Base-by-base conservation (phyloP, 2,113 vertebrate genomes). In the Speoplatyrhinus poulsoni region DNA sequence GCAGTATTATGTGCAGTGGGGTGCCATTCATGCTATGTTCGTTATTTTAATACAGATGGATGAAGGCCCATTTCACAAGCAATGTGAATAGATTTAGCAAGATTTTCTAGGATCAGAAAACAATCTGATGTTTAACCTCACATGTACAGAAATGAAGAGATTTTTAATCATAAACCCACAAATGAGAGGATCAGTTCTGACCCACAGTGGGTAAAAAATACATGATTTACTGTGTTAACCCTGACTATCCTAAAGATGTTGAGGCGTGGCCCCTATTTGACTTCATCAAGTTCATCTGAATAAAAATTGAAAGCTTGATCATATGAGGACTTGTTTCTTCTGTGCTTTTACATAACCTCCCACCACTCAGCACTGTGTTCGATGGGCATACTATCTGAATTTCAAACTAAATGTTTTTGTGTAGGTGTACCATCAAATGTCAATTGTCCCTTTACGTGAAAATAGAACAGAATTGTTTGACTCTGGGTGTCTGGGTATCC, bases 41-140 rank as follows among this genome's bases (percentile, higher is more conserved):
- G 79, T 86, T 82, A 74, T 90, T 90, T 82, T 68, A 78, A 72
- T 71, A 65, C 79, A 85, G 85, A 77, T 62, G 75, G 75, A 69
- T 85, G 84, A 80, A 79, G 73, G 58, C 64, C 72, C 75, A 77
- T 84, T 85, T 87, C 75, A 85, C 70, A 76, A 80, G 76, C 69
- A 81, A 73, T 72, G 78, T 81, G 77, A 78, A 84, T 86, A 77
- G 82, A 66, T 85, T 68, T 87, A 77, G 78, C 74, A 80, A 77
- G 36, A 84, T 85, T 66, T 69, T 61, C 54, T 60, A 69, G 81
- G 74, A 90, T 80, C 79, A 85, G 77, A 74, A 62, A 53, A 13
- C 81, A 88, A 85, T 62, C 77, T 67, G 69, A 85, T 76, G 67
- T 77, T 84, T 84, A 83, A 85, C 78, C 76, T 84, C 76, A 66